phyloP scores from a whole-genome alignment of 2,113 vertebrate genomes.

The Rhipidura dahli region DNA sequence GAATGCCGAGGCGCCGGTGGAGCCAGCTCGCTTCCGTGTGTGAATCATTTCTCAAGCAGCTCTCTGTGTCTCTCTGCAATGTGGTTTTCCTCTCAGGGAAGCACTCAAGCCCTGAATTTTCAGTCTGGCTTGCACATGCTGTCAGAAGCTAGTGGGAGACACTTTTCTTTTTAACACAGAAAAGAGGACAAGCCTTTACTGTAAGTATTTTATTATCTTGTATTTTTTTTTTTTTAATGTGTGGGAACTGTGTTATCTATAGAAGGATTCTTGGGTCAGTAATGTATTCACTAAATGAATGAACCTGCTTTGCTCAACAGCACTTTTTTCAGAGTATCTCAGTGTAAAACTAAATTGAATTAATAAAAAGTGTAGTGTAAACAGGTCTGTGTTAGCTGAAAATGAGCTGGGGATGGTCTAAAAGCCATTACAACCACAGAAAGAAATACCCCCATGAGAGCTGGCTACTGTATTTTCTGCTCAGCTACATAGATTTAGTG shows the following conservation, averaged over 20 bases:
- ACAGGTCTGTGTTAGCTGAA: not conserved
- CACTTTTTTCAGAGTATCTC: not conserved
- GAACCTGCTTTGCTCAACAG: not conserved
- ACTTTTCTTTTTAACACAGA: conserved; percentile 24
- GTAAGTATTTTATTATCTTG: conserved; percentile 66
- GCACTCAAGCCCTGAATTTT: conserved; percentile 65
- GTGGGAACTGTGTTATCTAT: not conserved
- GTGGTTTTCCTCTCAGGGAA: conserved; percentile 76
- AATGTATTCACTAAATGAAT: not conserved
- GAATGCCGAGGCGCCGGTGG: conserved; percentile 40
- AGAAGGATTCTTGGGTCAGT: not conserved
- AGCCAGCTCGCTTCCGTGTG: conserved; percentile 75
- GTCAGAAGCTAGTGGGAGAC: conserved; percentile 50
- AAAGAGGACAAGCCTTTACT: not conserved
- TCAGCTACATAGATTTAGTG: not conserved
- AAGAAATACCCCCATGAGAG: not conserved
- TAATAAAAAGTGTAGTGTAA: not conserved
- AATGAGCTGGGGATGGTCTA: not conserved
- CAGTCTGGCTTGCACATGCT: conserved; percentile 66
- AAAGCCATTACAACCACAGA: not conserved
- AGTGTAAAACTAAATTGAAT: not conserved
- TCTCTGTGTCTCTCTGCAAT: conserved; percentile 54
- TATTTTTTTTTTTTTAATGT: not conserved
- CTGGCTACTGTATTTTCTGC: not conserved
- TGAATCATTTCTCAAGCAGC: conserved; percentile 70